Evolutionary conservation across 2,113 vertebrate species (phyloP), one percentile per base, ranked within the genome.

Genomic region (Rhinopomastus cyanomelas): DNA sequence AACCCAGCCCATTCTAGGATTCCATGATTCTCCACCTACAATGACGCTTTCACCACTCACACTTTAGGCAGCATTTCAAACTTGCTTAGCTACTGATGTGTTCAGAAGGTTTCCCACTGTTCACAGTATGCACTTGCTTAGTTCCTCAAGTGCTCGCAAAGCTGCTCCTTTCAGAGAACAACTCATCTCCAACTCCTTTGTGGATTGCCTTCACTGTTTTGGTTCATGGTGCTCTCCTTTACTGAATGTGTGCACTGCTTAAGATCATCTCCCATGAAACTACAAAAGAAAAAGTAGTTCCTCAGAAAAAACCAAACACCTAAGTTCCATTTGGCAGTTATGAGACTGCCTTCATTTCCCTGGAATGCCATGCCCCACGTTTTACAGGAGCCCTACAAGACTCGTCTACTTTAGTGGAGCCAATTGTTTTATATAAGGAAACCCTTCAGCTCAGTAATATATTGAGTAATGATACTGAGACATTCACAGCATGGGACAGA

Each of bases 381-480:
- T 95, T 95, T 95, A 95, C 89, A 89, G 93, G 93, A 87, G 20
- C 37, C 48, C n/a, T 80, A 52, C 72, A 90, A 89, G 79, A 85
- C 62, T 87, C 76, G 81, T 95, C 91, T 89, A 85, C 72, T 93
- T 80, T 22, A 87, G 67, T 80, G 72, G 48, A 93, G 87, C 16
- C 81, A 60, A 92, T 93, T 89, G 75, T 69, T 95, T 90, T 82
- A 92, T 69, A 87, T 27, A n/a, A 91, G 60, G 87, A 93, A 89
- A 89, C 59, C 76, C 71, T 88, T 88, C 78, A 89, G 74, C 34
- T 85, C 71, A 82, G 3, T 64, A 84, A 87, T 89, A 57, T 76
- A 42, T 7, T 52, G 36, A 27, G 39, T 77, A 62, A 57, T 9
- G 30, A 56, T 34, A 73, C 18, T 32, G 85, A 73, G 67, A 88